Evolutionary conservation across 2,888 invertebrate genomes (phyloP), one percentile per base, ranked within the genome.

Genomic region (Parthenolecanium corni): DNA sequence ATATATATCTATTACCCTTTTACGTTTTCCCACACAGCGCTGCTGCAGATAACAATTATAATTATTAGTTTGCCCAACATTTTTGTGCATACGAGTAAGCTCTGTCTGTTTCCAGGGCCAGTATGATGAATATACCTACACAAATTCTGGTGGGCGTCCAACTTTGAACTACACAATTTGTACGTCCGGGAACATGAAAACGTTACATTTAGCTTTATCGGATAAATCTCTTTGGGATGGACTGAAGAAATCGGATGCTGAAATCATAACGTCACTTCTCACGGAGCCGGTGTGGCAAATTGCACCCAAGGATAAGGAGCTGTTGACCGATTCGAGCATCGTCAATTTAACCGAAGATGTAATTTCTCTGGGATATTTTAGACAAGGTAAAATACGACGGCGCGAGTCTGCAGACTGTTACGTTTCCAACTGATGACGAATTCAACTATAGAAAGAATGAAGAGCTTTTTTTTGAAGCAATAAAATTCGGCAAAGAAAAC

Each of bases 201-300:
- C 80, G 14, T 75, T 91, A 9, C 89, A 90, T 71, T 83, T 83
- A 5, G 80, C 83, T 1, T 81, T 89, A 72, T 85, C 86, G 0
- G 87, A 86, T 69, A 86, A 88, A 69, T 84, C 85, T 1, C 72
- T 89, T 0, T 90, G 89, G 89, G 89, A 90, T 69, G 89, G 89
- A 0, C 71, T 89, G 0, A 88, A 85, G 68, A 67, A 86, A 25
- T 82, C 83, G 52, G 89, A 89, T 63, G 79, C 84, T 61, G 79
- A 82, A 65, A 81, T 83, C 0, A 78, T 90, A 61, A 83, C 86
- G 67, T 83, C 85, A 0, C 73, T 91, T 12, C 78, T 91, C 44
- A 84, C 85, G 1, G 89, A 89, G 71, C 91, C 91, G 0, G 83
- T 92, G 0, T 92, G 91, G 89, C 85, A 87, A 72, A 86, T 91